Conservation (phyloP, 2,113 vertebrate genomes). For the Typhlomys cinereus region DNA sequence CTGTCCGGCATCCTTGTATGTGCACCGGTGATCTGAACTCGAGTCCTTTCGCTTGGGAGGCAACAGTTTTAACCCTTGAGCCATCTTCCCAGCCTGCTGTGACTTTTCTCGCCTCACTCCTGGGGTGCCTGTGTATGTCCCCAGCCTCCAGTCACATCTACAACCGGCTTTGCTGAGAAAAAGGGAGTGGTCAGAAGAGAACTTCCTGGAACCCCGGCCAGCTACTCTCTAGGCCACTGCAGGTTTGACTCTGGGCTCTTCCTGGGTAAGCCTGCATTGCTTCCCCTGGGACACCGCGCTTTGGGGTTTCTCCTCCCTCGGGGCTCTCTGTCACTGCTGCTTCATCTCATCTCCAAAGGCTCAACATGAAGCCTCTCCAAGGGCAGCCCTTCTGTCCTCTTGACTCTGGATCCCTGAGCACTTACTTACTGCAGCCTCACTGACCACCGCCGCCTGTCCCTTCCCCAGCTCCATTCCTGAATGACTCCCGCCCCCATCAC, state of each 20-base stretch:
- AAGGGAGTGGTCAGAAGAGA: neutral
- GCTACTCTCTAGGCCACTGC: too few relatives aligned
- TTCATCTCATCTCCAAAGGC: neutral
- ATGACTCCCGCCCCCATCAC: neutral
- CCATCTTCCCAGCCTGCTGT: too few relatives aligned
- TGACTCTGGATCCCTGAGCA: neutral
- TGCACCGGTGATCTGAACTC: too few relatives aligned
- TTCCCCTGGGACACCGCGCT: accelerated
- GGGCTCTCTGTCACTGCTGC: neutral
- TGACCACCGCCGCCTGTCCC: too few relatives aligned
- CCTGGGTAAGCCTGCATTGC: neutral
- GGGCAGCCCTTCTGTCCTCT: too few relatives aligned
- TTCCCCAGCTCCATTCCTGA: too few relatives aligned
- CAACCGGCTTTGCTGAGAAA: neutral
- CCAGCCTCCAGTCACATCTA: accelerated
- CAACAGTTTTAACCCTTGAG: too few relatives aligned
- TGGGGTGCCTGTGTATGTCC: accelerated
- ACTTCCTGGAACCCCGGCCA: too few relatives aligned
- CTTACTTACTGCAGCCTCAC: neutral
- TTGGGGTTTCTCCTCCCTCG: accelerated
- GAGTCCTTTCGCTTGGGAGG: too few relatives aligned
- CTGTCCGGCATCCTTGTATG: too few relatives aligned
- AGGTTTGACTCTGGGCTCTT: neutral
- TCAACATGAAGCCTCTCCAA: too few relatives aligned
- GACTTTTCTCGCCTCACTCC: neutral